phyloP scores from a whole-genome alignment of 2,888 invertebrate species.

The Diabrotica balteata region DNA sequence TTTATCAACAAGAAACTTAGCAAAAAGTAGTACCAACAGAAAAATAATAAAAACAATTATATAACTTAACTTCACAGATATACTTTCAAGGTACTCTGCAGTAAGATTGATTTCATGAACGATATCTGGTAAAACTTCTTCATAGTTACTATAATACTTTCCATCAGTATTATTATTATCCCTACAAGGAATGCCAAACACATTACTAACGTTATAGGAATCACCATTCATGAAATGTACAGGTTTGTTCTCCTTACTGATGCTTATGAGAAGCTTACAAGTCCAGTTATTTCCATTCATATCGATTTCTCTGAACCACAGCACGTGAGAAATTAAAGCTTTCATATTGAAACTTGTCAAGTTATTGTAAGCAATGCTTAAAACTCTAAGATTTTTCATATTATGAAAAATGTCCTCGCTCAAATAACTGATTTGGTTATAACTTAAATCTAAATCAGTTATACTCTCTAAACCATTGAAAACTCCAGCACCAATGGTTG shows the following conservation, averaged over 20 bases:
- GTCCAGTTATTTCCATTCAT: constrained; percentile 32
- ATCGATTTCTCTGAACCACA: constrained; percentile 29
- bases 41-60: constrained; percentile 18
- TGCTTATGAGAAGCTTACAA: constrained; percentile 24
- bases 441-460: constrained; percentile 24
- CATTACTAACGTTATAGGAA: constrained; percentile 32
- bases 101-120: constrained; percentile 15
- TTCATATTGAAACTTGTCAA: constrained; percentile 29
- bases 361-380: constrained; percentile 31
- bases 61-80: constrained; percentile 26
- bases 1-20: constrained; percentile 21
- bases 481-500: constrained; percentile 18
- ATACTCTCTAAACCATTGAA: constrained; percentile 24
- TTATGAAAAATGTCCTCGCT: constrained; percentile 34
- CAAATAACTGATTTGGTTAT: constrained; percentile 28
- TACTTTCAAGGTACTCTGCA: constrained; percentile 4
- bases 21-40: constrained; percentile 14
- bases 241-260: constrained; percentile 18
- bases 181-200: constrained; percentile 32
- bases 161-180: constrained; percentile 6
- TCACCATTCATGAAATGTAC: constrained; percentile 14
- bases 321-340: constrained; percentile 17
- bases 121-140: constrained; percentile 12
- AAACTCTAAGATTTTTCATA: constrained; percentile 16
- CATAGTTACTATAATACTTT: neutral